These are phyloP conservation scores for Plebejus argus DNA, from an alignment of 2,888 invertebrate genomes.

Conservation along the genomic window DNA sequence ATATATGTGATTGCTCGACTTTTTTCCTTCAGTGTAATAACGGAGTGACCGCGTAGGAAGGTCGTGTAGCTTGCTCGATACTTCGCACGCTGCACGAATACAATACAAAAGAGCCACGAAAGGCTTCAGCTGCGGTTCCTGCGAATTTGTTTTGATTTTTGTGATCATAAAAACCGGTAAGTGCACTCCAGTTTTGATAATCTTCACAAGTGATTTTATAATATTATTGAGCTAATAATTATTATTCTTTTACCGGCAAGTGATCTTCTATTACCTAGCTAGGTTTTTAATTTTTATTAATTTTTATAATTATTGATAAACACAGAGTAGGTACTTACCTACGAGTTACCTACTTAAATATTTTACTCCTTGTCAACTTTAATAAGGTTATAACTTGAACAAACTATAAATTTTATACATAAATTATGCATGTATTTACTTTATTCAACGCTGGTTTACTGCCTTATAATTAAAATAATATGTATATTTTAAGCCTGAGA, in stretches of 20 bases:
- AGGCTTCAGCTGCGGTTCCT: conserved; percentile 16
- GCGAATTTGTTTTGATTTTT: conserved; percentile 16
- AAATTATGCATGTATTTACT: no score
- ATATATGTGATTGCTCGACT: conserved; percentile 39
- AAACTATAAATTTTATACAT: no score
- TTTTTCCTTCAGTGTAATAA: conserved; percentile 23
- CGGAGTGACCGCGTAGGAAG: conserved; percentile 19
- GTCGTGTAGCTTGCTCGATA: neutral
- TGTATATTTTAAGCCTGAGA: neutral
- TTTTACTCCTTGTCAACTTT: no score
- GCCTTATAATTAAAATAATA: neutral
- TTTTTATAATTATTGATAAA: no score
- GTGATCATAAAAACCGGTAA: neutral
- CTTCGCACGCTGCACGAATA: neutral
- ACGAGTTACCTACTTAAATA: no score
- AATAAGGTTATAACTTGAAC: no score
- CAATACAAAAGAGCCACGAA: conserved; percentile 12
- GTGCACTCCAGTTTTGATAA: neutral
- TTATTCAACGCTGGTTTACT: neutral
- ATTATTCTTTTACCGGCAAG: no score
- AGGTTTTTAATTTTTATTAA: no score
- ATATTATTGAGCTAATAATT: no score
- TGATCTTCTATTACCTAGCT: no score
- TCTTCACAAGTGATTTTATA: neutral
- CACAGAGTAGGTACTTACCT: no score